A percentile compares a stretch with the other conserved stretches of the same genome.
Evolutionary conservation across 2,888 invertebrate species (phyloP).

Genomic region (Calliopum simillimum): DNA sequence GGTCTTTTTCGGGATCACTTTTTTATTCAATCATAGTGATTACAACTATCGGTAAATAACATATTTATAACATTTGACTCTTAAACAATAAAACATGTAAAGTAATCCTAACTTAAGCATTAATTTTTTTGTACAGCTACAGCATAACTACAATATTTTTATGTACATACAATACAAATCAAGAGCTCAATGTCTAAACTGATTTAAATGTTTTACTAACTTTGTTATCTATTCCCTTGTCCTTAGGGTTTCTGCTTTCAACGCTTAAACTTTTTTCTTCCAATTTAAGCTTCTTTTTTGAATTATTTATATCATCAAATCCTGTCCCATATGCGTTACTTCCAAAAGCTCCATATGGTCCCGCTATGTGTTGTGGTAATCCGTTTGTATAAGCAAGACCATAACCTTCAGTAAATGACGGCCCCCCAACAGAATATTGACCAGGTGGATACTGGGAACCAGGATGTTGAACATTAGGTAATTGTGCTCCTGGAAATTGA

Average conservation of each 20-base stretch:
- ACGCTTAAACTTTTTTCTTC: slow-evolving; percentile 56
- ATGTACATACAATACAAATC: too few species aligned
- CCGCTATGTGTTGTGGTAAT: background rate
- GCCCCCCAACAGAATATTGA: slow-evolving; percentile 46
- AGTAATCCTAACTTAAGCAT: too few species aligned
- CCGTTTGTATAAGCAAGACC: slow-evolving; percentile 49
- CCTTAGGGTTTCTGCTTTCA: slow-evolving; percentile 33
- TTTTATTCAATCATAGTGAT: slow-evolving; percentile 97
- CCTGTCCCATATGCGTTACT: slow-evolving; percentile 38
- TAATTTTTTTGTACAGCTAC: background rate
- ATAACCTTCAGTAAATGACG: slow-evolving; percentile 58
- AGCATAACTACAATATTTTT: background rate
- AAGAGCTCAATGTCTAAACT: background rate
- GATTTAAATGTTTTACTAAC: slow-evolving; percentile 51
- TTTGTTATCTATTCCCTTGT: slow-evolving; percentile 53
- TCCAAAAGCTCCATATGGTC: too few species aligned
- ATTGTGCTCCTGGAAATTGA: slow-evolving; percentile 43
- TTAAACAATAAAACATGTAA: too few species aligned
- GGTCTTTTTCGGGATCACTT: slow-evolving; percentile 90
- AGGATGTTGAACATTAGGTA: slow-evolving; percentile 25
- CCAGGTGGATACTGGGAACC: slow-evolving; percentile 42
- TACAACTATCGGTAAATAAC: slow-evolving; percentile 88
- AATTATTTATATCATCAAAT: slow-evolving; percentile 52
- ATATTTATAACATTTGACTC: background rate
- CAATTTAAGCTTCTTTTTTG: slow-evolving; percentile 36